phyloP scores from a whole-genome alignment of 2,797 vertebrate genomes.

The Crax fasciolata region DNA sequence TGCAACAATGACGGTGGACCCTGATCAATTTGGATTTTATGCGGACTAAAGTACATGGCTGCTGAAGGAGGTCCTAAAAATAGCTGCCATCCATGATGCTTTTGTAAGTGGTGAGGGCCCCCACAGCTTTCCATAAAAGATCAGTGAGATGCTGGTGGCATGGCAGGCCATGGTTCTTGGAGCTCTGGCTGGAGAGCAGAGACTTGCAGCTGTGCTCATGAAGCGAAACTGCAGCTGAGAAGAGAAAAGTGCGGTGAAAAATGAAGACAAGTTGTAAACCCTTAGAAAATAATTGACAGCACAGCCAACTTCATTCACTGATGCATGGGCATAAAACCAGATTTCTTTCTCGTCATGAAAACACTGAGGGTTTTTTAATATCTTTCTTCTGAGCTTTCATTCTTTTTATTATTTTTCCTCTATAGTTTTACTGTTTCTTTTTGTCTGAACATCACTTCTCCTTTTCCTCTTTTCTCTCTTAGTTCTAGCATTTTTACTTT shows the following conservation, averaged over 20 bases:
- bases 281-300: constrained; percentile 29
- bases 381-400: not conserved
- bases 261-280: constrained; percentile 1
- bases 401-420: not conserved
- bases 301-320: constrained; percentile 12
- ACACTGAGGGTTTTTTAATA: not conserved
- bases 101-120: fast-evolving
- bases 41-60: fast-evolving
- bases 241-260: not conserved
- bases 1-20: not conserved
- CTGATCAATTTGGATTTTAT: not conserved
- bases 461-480: not conserved
- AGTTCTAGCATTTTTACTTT: not conserved
- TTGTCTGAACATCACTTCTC: not conserved
- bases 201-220: not conserved
- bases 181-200: not conserved
- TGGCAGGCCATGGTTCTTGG: not conserved
- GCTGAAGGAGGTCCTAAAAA: not conserved
- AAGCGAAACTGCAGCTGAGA: not conserved
- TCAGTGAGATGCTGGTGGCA: fast-evolving
- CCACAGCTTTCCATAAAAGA: fast-evolving
- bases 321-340: not conserved
- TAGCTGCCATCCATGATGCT: not conserved
- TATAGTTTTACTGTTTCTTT: not conserved
- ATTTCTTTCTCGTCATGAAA: constrained; percentile 11